A percentile compares a stretch with the other conserved stretches of the same genome.
These are phyloP conservation scores for Aurelia sp. DNA, from an alignment of 30 jellyfish, hydroid and myxozoan genomes.

Conservation along the genomic window DNA sequence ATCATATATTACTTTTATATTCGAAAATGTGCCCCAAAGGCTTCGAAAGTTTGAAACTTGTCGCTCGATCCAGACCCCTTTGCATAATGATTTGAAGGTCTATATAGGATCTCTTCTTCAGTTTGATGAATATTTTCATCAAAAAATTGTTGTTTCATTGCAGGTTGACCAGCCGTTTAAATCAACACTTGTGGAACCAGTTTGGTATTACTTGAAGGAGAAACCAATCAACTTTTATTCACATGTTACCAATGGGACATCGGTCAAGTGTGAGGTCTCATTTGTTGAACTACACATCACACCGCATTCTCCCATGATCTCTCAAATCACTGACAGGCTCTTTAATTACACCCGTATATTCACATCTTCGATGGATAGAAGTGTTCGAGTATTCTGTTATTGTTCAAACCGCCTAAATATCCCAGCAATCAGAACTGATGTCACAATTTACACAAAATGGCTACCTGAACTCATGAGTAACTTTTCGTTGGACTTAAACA, in stretches of 20 bases:
- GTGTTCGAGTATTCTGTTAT: not conserved
- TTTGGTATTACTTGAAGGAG: conserved; percentile 30
- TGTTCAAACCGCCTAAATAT: conserved; percentile 27
- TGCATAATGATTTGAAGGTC: too few species aligned
- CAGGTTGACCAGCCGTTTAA: conserved; percentile 46
- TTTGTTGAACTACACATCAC: not conserved
- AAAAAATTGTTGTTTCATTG: not conserved
- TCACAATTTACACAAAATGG: conserved; percentile 2
- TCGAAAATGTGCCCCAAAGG: too few species aligned
- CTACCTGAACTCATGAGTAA: conserved; percentile 36
- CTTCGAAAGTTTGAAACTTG: too few species aligned
- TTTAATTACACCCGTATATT: conserved; percentile 1
- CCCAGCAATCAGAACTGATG: not conserved
- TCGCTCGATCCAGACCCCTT: too few species aligned
- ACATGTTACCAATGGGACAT: conserved; percentile 38
- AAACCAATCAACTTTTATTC: conserved; percentile 32
- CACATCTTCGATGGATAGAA: not conserved
- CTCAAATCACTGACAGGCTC: not conserved
- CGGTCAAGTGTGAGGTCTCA: conserved; percentile 13
- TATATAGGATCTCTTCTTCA: too few species aligned
- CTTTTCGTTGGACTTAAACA: conserved; percentile 35
- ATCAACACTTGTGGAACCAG: conserved; percentile 22
- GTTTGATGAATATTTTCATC: too few species aligned
- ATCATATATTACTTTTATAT: too few species aligned
- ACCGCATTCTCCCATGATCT: not conserved